Evolutionary conservation across 2,888 invertebrate species (phyloP).

Genomic region (Metacarcinus magister): DNA sequence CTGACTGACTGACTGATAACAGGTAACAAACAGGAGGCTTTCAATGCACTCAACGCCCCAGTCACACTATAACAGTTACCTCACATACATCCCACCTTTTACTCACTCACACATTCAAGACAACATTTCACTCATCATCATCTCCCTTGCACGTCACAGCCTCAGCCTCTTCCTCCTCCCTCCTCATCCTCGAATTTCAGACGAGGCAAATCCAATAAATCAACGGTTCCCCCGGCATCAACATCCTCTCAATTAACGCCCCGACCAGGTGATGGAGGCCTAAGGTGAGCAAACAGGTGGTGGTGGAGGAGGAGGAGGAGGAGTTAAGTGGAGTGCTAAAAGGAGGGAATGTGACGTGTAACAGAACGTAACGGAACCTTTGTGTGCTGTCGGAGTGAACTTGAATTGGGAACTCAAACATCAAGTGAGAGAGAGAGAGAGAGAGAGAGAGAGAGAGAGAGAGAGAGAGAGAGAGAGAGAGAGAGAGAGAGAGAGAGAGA

Average conservation of each 20-base stretch:
- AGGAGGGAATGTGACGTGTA: neutral
- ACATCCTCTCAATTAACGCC: slow-evolving; percentile 56
- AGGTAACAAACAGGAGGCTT: neutral
- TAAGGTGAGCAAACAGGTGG: neutral
- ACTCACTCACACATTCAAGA: neutral
- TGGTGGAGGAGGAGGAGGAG: neutral
- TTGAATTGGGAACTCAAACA: neutral
- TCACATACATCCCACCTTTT: no score
- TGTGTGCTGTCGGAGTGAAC: neutral
- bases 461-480: slow-evolving; percentile 26
- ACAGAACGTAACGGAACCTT: neutral
- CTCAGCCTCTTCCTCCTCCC: neutral
- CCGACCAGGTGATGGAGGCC: neutral
- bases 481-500: slow-evolving; percentile 44
- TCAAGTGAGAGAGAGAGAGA: neutral
- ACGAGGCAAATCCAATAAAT: slow-evolving; percentile 60
- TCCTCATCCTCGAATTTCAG: neutral
- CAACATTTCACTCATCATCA: neutral
- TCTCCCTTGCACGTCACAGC: neutral
- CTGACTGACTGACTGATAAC: neutral
- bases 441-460: neutral
- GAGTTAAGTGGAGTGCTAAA: slow-evolving; percentile 45
- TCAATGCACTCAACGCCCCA: neutral
- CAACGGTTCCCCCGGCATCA: slow-evolving; percentile 50
- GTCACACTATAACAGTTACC: neutral